These are phyloP conservation scores for Dufourea novaeangliae DNA, from an alignment of 1,140 invertebrate species.

Conservation along the genomic window DNA sequence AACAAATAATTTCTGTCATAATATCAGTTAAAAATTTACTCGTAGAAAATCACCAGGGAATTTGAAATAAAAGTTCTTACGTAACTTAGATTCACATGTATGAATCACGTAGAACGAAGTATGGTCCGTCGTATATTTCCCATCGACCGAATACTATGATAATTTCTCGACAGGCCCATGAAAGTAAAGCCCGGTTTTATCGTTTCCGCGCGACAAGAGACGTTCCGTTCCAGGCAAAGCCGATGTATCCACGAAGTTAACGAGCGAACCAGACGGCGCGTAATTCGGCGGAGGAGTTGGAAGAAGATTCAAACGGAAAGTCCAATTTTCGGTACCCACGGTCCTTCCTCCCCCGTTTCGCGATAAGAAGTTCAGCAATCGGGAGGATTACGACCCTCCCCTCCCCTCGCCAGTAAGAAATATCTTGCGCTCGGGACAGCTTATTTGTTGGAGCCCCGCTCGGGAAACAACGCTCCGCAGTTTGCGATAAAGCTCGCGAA, in stretches of 20 bases:
- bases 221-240: neutral
- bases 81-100: no score
- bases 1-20: no score
- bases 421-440: conserved; percentile 35
- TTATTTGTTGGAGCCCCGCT: conserved; percentile 54
- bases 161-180: no score
- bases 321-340: conserved; percentile 54
- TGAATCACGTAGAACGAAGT: no score
- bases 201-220: no score
- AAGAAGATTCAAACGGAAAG: conserved; percentile 37
- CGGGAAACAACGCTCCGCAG: conserved; percentile 39
- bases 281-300: conserved; percentile 6
- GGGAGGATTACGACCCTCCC: conserved; percentile 54
- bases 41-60: no score
- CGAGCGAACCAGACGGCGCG: conserved; percentile 8
- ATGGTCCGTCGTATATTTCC: no score
- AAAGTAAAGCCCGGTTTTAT: no score
- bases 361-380: conserved; percentile 63
- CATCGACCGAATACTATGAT: no score
- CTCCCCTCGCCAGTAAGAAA: no score
- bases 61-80: no score
- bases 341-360: conserved; percentile 33
- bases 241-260: neutral
- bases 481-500: conserved; percentile 68
- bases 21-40: no score